A percentile compares a stretch with the other conserved stretches of the same genome.
Evolutionary conservation across 2,797 vertebrate genomes (phyloP).

Genomic region (Hoplostethus atlanticus): DNA sequence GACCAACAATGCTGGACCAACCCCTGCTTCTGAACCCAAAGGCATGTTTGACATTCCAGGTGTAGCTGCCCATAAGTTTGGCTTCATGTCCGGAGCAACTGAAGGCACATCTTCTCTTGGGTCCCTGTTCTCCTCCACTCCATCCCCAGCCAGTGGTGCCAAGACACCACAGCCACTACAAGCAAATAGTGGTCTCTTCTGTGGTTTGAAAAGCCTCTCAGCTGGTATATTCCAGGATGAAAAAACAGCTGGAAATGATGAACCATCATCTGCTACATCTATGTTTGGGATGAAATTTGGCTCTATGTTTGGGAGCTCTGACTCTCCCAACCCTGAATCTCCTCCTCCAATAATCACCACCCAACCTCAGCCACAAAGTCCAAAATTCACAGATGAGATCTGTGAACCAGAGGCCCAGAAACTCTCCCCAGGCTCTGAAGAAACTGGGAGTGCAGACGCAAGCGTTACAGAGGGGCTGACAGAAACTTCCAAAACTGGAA

Average conservation of each 20-base stretch:
- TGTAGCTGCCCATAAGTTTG: constrained; percentile 82
- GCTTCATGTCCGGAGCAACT: constrained; percentile 84
- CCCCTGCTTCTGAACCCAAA: constrained; percentile 66
- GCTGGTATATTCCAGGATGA: constrained; percentile 89
- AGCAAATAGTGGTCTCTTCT: constrained; percentile 83
- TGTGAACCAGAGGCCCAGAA: constrained; percentile 65
- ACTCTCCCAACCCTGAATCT: constrained; percentile 65
- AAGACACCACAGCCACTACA: constrained; percentile 73
- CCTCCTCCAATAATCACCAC: constrained; percentile 58
- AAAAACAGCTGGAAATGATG: constrained; percentile 77
- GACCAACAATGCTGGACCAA: constrained; percentile 37
- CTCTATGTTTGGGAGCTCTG: constrained; percentile 81
- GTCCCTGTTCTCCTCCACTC: constrained; percentile 87
- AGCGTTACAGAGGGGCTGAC: constrained; percentile 77
- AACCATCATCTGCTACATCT: constrained; percentile 75
- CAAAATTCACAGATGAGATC: constrained; percentile 46
- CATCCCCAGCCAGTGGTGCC: constrained; percentile 63
- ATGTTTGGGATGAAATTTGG: constrained; percentile 85
- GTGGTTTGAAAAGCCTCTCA: constrained; percentile 91
- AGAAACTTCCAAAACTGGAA: constrained; percentile 75
- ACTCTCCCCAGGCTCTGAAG: constrained; percentile 71
- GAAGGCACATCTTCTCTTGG: constrained; percentile 85
- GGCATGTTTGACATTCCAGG: constrained; percentile 85
- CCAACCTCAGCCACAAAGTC: constrained; percentile 68
- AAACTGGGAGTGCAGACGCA: constrained; percentile 76